A percentile compares a stretch with the other conserved stretches of the same genome.
Evolutionary conservation across 2,888 invertebrate genomes (phyloP).

Genomic region (Imbricaverruca yamaguchii): DNA sequence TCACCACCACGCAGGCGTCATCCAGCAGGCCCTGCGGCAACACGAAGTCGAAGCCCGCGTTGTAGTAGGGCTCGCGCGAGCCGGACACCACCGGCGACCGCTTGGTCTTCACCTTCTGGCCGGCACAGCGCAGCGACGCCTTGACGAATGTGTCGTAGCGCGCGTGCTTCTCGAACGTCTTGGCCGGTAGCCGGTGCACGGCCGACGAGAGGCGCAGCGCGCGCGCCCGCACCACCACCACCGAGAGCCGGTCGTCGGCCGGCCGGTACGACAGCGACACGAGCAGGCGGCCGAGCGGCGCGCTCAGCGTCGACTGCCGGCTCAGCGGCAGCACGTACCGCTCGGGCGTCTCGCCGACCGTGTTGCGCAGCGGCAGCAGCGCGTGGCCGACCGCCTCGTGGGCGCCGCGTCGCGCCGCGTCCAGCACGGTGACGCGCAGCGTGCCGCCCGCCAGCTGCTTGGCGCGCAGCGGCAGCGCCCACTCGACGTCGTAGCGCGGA

Average conservation of each 20-base stretch:
- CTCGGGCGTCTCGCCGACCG: conserved; percentile 30
- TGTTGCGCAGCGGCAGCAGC: conserved; percentile 35
- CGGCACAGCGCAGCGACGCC: conserved; percentile 36
- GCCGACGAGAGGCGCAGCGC: conserved; percentile 24
- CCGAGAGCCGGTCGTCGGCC: conserved; percentile 34
- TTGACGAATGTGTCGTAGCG: conserved; percentile 37
- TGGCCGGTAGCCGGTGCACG: neutral
- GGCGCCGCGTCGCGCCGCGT: conserved; percentile 37
- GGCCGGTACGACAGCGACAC: conserved; percentile 35
- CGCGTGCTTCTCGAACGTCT: conserved; percentile 9
- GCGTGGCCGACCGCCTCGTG: conserved; percentile 40
- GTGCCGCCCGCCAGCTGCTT: conserved; percentile 35
- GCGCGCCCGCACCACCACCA: conserved; percentile 35
- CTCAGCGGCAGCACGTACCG: conserved; percentile 32
- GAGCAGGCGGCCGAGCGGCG: conserved; percentile 36
- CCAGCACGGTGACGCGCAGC: conserved; percentile 38
- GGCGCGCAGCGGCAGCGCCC: conserved; percentile 36
- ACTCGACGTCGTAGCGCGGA: conserved; percentile 35
- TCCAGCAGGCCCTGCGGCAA: conserved; percentile 34
- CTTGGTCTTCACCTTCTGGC: conserved; percentile 37
- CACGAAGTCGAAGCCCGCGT: conserved; percentile 35
- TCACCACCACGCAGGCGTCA: conserved; percentile 36
- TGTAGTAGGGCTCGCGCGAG: conserved; percentile 33
- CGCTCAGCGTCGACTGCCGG: conserved; percentile 30
- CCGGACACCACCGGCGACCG: conserved; percentile 34